These are phyloP conservation scores for Netelia virgata DNA, from an alignment of 2,888 invertebrate genomes.

Conservation along the genomic window DNA sequence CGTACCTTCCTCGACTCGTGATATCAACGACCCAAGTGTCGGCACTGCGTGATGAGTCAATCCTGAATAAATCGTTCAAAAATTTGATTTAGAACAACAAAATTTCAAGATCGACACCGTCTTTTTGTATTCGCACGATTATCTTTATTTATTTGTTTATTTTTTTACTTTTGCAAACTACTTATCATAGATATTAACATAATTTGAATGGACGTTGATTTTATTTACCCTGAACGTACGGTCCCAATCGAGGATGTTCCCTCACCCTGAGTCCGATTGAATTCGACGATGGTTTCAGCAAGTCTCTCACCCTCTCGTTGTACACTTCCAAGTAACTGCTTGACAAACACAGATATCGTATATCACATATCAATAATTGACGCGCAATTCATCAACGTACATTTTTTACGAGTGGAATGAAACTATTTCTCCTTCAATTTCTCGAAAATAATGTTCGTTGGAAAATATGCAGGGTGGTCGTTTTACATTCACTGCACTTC, in stretches of 20 bases:
- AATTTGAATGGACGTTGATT: background rate
- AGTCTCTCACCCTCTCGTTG: constrained; percentile 90
- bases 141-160: background rate
- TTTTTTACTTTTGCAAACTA: background rate
- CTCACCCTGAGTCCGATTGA: constrained; percentile 88
- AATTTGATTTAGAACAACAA: background rate
- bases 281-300: constrained; percentile 85
- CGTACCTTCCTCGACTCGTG: constrained; percentile 88
- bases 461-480: too few relatives aligned
- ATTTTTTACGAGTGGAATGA: background rate
- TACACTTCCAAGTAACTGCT: constrained; percentile 86
- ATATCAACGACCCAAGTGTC: constrained; percentile 86
- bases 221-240: constrained; percentile 91
- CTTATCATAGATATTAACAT: background rate
- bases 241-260: constrained; percentile 92
- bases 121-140: background rate
- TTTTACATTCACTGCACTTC: too few relatives aligned
- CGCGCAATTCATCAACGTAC: background rate
- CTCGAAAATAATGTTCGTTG: too few relatives aligned
- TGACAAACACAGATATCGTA: constrained; percentile 1
- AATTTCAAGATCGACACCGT: background rate
- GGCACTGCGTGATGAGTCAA: constrained; percentile 88
- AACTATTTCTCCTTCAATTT: too few relatives aligned
- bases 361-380: background rate
- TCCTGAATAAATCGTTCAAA: constrained; percentile 84